Evolutionary conservation across 1,140 invertebrate species (phyloP).

Genomic region (Neodiprion pinetum): DNA sequence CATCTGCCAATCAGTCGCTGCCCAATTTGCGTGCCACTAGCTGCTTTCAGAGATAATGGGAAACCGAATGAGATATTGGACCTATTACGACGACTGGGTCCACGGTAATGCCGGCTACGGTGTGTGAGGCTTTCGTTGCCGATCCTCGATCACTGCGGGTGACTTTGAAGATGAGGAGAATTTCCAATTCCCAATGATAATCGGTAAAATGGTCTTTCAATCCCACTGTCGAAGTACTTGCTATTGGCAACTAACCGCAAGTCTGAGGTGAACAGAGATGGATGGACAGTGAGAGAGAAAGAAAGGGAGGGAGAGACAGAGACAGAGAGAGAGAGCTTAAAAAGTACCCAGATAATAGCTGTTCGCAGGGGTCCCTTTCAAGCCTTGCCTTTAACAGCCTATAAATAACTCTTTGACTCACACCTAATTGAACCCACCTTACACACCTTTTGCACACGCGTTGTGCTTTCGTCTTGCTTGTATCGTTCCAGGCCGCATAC

Average conservation of each 20-base stretch:
- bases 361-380: conserved; percentile 33
- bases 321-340: conserved; percentile 46
- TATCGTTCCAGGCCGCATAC: background rate
- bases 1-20: conserved; percentile 1
- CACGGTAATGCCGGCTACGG: too few species aligned
- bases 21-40: background rate
- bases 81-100: background rate
- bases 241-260: conserved; percentile 22
- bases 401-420: conserved; percentile 49
- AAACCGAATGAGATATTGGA: conserved; percentile 7
- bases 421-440: conserved; percentile 42
- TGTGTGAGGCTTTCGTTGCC: too few species aligned
- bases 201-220: too few species aligned
- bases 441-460: conserved; percentile 10
- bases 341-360: background rate
- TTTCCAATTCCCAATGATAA: too few species aligned
- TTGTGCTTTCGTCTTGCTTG: too few species aligned
- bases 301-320: conserved; percentile 9
- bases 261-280: conserved; percentile 47
- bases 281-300: conserved; percentile 20
- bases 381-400: conserved; percentile 42
- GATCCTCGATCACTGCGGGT: background rate
- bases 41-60: background rate
- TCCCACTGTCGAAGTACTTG: too few species aligned
- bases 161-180: too few species aligned